Percentiles rank a stretch among this genome's conserved stretches.
Evolutionary conservation across 92 coral and sea anemone genomes (phyloP).

Genomic region (Anthopleura xanthogrammica): DNA sequence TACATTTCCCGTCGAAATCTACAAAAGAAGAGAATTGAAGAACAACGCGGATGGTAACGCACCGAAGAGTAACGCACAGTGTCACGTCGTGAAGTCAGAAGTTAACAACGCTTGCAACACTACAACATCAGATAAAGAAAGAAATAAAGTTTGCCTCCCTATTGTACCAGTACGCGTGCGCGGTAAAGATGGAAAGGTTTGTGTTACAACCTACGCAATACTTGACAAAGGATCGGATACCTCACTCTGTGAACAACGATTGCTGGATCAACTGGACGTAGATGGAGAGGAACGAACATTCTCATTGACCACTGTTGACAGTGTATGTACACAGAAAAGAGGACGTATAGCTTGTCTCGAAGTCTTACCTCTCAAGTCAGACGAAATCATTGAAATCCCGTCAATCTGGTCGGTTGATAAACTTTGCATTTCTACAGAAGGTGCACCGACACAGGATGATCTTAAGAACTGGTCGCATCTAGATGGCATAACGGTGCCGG

Average conservation of each 20-base stretch:
- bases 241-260: slow-evolving; percentile 26
- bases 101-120: too few relatives aligned
- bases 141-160: slow-evolving; percentile 18
- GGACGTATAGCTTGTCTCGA: neutral
- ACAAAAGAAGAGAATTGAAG: neutral
- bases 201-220: slow-evolving; percentile 39
- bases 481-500: slow-evolving; percentile 21
- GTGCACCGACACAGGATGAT: slow-evolving; percentile 28
- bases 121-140: neutral
- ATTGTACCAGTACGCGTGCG: slow-evolving; percentile 46
- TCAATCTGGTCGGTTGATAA: slow-evolving; percentile 40
- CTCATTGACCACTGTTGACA: slow-evolving; percentile 27
- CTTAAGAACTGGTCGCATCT: slow-evolving; percentile 38
- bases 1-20: slow-evolving; percentile 19
- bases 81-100: neutral
- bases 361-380: slow-evolving; percentile 9
- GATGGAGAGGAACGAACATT: slow-evolving; percentile 28
- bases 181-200: slow-evolving; percentile 5
- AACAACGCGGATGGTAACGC: neutral
- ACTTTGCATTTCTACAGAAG: slow-evolving; percentile 16
- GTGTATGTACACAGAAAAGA: neutral
- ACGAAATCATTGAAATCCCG: slow-evolving; percentile 14
- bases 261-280: slow-evolving; percentile 14
- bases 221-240: slow-evolving; percentile 46
- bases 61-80: too few relatives aligned